Evolutionary conservation across 2,113 vertebrate species (phyloP).

Genomic region (Bujurquina vittata): DNA sequence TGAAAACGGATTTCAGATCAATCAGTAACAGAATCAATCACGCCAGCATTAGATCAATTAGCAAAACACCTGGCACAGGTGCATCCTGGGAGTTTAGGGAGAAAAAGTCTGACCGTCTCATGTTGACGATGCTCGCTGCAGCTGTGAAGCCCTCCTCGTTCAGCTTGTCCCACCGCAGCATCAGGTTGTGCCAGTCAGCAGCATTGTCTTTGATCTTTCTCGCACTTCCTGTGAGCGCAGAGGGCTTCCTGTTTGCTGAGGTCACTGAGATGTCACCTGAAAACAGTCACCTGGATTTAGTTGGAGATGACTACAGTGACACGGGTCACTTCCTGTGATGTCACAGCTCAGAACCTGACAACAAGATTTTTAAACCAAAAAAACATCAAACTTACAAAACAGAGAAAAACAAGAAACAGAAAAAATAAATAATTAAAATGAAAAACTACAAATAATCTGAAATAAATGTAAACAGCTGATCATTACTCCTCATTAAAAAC

Average conservation of each 20-base stretch:
- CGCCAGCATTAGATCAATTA: no score
- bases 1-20: constrained; percentile 2
- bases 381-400: no score
- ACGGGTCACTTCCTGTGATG: background rate
- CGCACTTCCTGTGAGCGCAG: constrained; percentile 85
- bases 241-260: constrained; percentile 78
- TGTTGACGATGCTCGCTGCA: constrained; percentile 84
- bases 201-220: constrained; percentile 94
- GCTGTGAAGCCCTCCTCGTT: constrained; percentile 83
- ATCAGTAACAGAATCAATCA: background rate
- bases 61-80: background rate
- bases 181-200: constrained; percentile 95
- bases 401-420: background rate
- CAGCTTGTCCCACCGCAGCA: constrained; percentile 89
- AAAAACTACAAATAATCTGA: background rate
- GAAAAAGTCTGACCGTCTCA: constrained; percentile 52
- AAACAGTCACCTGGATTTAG: background rate
- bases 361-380: background rate
- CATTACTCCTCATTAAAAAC: background rate
- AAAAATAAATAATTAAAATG: background rate
- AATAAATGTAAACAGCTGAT: background rate
- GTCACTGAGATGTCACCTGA: constrained; percentile 31
- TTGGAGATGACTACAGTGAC: background rate
- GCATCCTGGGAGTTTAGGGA: no score
- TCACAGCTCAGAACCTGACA: background rate